Evolutionary conservation across 1,140 invertebrate species (phyloP).

Genomic region (Pseudomyrmex gracilis): DNA sequence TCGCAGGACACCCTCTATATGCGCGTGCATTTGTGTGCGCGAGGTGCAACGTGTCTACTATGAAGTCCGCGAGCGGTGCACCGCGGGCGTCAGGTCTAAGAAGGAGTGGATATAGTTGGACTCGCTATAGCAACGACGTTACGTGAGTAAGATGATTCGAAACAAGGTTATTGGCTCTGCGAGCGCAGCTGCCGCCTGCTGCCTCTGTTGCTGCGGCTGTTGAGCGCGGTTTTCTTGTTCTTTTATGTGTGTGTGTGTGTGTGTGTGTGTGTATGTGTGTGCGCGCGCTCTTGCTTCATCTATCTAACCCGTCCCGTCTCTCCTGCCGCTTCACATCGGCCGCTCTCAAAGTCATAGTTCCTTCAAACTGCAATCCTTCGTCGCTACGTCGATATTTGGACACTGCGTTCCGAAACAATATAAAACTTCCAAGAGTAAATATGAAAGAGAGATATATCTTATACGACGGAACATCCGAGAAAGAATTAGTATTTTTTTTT

Average conservation of each 20-base stretch:
- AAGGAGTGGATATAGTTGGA: slow-evolving; percentile 70
- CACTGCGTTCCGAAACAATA: background rate
- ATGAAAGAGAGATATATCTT: too few relatives aligned
- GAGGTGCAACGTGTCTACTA: slow-evolving; percentile 9
- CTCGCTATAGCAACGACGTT: slow-evolving; percentile 70
- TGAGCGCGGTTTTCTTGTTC: slow-evolving; percentile 51
- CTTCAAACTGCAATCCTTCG: slow-evolving; percentile 28
- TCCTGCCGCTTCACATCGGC: background rate
- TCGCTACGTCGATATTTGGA: slow-evolving; percentile 12
- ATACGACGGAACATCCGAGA: too few relatives aligned
- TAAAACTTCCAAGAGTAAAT: background rate
- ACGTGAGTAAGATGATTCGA: slow-evolving; percentile 80
- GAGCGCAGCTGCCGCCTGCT: slow-evolving; percentile 76
- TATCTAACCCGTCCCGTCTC: too few relatives aligned
- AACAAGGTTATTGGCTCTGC: slow-evolving; percentile 79
- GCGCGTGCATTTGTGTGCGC: slow-evolving; percentile 26
- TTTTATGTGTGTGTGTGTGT: slow-evolving; percentile 30
- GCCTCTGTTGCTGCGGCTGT: slow-evolving; percentile 74
- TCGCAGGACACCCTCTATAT: slow-evolving; percentile 31
- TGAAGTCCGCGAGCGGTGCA: slow-evolving; percentile 47
- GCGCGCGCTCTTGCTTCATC: slow-evolving; percentile 15
- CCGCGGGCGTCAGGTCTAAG: slow-evolving; percentile 62
- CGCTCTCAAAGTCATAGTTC: background rate
- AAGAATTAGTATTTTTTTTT: background rate
- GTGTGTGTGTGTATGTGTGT: background rate